Evolutionary conservation across 2,797 vertebrate genomes (phyloP), one percentile per base, ranked within the genome.

Genomic region (Salmo trutta): DNA sequence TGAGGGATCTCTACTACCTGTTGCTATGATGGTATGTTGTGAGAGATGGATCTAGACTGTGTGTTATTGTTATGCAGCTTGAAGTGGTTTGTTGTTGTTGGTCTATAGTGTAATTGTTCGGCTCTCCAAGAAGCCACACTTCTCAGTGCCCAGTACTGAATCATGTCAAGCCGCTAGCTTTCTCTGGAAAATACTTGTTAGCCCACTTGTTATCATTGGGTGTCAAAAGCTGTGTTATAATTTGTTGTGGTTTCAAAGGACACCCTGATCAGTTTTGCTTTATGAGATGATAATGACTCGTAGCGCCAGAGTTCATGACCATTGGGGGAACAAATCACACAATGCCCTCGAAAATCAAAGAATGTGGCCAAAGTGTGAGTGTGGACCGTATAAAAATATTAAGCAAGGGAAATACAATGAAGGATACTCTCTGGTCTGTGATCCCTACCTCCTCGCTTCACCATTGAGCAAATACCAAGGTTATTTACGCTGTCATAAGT

Each of bases 401-500:
- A 66, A 78, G 77, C 6, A 33, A 67, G 65, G 87, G 77, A 88
- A 91, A 91, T 87, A 90, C 31, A 12, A 70, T 15, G 79, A 91
- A 89, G 75, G 77, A 91, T 80, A 84, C 77, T 79, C 79, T 81
- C 65, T 12, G 76, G 78, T 77, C 82, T 87, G 84, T 82, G 87
- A 67, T 84, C 85, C 78, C 79, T 77, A 74, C 87, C 83, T 87
- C 85, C 86, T 85, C 84, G 84, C 81, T 77, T 62, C 73, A 75
- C 76, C 33, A 33, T 81, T 81, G 83, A 86, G 86, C 84, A 90
- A 91, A 93, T 83, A 89, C 79, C 77, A 16, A 80, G 83, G 88
- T 90, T 86, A 89, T 87, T 92, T 89, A 90, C 88, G 88, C 85
- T 83, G 76, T 85, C 79, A 76, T 91, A 89, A 89, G 91, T 92